Evolutionary conservation across 2,888 invertebrate species (phyloP), one percentile per base, ranked within the genome.

Genomic region (Taenaris catops): DNA sequence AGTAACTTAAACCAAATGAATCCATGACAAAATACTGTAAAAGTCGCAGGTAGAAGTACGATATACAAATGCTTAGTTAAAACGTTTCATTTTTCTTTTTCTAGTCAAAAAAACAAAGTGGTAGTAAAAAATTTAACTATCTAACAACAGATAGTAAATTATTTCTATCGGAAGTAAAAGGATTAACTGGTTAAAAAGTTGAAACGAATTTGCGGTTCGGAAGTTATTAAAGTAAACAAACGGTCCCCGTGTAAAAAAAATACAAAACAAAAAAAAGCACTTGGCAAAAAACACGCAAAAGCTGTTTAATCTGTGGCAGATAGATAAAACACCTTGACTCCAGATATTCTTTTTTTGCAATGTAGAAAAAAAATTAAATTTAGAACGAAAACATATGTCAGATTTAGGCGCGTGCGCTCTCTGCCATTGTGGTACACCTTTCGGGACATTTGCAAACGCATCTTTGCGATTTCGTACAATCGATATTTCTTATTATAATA

Each of bases 391-490:
- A 59, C 73, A 76, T 64, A 66, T 72, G 72, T 59, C 56, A 44
- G 43, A 28, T 35, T 27, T 23, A 35, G 41, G 56, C 75, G 74
- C 75, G 73, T 73, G 79, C 72, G 66, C 60, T 34, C 26, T 40
- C 43, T 44, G 28, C 47, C 45, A 57, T 57, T 24, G 58, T n/a
- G n/a, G n/a, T 63, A 67, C 81, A 81, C 81, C 81, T 81, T 80
- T 73, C 20, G 58, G 54, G 63, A 63, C 72, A 73, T 80, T 78
- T 74, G 76, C 62, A 46, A 60, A 57, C 46, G 55, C 48, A 44
- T 46, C 31, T 46, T 48, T 28, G 12, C 18, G 17, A 8, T 17
- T 24, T 16, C 8, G 23, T 12, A 17, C 8, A 28, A 28, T 8
- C 8, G 11, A 12, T 24, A 35, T 36, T 18, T 35, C 8, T 35